phyloP scores from a whole-genome alignment of 2,113 vertebrate species.

The Circaetus gallicus region DNA sequence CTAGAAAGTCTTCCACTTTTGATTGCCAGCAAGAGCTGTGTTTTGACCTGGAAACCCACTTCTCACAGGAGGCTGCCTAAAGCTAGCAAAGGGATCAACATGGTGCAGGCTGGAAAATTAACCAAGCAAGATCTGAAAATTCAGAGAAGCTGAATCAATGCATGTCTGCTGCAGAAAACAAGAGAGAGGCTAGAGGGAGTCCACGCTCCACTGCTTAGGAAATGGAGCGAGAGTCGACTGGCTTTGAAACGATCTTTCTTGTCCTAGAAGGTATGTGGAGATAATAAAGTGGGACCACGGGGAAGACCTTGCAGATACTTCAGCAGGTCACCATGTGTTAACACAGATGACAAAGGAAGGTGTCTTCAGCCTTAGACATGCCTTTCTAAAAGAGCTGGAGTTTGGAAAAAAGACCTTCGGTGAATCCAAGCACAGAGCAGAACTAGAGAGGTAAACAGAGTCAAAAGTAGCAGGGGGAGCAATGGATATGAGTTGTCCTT shows the following conservation, averaged over 20 bases:
- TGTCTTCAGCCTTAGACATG: background rate
- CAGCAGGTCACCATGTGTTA: background rate
- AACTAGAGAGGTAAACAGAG: background rate
- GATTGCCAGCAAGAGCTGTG: slow-evolving; percentile 14
- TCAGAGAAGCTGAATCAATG: background rate
- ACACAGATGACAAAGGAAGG: background rate
- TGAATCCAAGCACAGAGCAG: background rate
- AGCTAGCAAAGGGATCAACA: background rate
- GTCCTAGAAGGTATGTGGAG: background rate
- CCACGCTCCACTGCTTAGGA: slow-evolving; percentile 36
- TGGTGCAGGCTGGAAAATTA: slow-evolving; percentile 8
- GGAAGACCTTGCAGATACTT: background rate
- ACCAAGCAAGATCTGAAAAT: background rate
- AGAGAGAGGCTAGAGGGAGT: slow-evolving; percentile 59
- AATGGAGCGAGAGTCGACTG: background rate
- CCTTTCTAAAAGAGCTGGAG: background rate
- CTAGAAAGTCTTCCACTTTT: background rate
- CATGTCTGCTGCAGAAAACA: slow-evolving; percentile 25
- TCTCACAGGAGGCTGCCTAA: slow-evolving; percentile 10
- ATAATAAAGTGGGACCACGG: background rate
- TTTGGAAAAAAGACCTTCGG: background rate
- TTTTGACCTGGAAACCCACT: slow-evolving; percentile 58
- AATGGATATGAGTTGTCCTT: background rate
- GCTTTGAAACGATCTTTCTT: background rate
- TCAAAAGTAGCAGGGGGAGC: background rate